Evolutionary conservation across 2,113 vertebrate genomes (phyloP), one percentile per base, ranked within the genome.

Genomic region (Spheniscus mendiculus): DNA sequence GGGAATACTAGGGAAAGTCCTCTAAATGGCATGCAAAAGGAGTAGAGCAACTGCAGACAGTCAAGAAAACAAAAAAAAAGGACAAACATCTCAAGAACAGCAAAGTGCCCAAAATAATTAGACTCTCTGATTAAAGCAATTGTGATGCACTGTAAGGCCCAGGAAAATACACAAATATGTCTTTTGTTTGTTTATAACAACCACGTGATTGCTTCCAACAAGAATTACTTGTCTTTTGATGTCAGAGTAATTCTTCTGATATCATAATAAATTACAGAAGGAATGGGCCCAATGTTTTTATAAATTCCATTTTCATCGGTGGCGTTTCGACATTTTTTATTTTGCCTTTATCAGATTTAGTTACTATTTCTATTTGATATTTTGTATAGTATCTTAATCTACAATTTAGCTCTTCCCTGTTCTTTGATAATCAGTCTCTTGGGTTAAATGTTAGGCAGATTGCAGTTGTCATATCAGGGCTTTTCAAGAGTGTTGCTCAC

Each of bases 401-500:
- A 30, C 29, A 62, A 2, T 67, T 50, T 71, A 82, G 42, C n/a
- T 95, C 32, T 79, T 72, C 14, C 1, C 19, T 82, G 27, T 66
- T 91, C 94, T 89, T 86, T 81, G 49, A 69, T 94, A 83, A 82
- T n/a, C 55, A n/a, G 42, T 94, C 77, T 78, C 87, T 87, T 58
- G 84, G 70, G 85, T 91, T 85, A 92, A 81, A 67, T 38, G 32
- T 88, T 82, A 62, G 66, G 59, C 82, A 90, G 70, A 66, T 49
- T 77, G 59, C 69, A 71, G 30, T 87, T 80, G 30, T 80, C 50
- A 15, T 44, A 81, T 74, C 29, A n/a, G 61, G 65, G 49, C 42
- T 79, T 95, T 87, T 67, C n/a, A 53, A 45, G 81, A 69, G 65
- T 32, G 29, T 71, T 76, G 42, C 56, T 79, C 6, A 3, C 52